Evolutionary conservation across 2,797 vertebrate species (phyloP).

Genomic region (Cottoperca gobio): DNA sequence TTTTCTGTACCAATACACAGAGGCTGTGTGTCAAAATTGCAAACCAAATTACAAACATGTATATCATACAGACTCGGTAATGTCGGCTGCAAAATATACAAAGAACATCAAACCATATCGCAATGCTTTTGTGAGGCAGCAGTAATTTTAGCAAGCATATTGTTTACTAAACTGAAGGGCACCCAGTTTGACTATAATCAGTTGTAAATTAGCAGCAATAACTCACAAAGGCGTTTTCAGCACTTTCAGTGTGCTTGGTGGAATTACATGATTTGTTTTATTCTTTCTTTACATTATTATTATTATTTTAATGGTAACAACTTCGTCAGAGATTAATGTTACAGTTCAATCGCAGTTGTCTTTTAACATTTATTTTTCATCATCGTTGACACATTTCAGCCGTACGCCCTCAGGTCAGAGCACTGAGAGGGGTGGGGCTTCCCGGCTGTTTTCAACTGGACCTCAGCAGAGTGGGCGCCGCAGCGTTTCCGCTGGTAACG

Average conservation of each 20-base stretch:
- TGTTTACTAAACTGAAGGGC: constrained; percentile 64
- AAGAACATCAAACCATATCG: constrained; percentile 26
- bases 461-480: no score
- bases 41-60: constrained; percentile 27
- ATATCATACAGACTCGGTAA: constrained; percentile 6
- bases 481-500: no score
- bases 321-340: no score
- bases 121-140: constrained; percentile 30
- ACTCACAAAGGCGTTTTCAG: constrained; percentile 55
- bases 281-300: background rate
- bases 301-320: no score
- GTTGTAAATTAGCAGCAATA: constrained; percentile 50
- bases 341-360: no score
- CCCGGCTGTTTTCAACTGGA: no score
- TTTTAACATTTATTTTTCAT: no score
- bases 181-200: constrained; percentile 51
- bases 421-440: no score
- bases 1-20: background rate
- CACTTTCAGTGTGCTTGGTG: constrained; percentile 31
- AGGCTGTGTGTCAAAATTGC: constrained; percentile 15
- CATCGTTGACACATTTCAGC: no score
- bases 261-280: constrained; percentile 1
- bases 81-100: constrained; percentile 17
- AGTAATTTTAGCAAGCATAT: constrained; percentile 54
- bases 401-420: no score